phyloP scores from a whole-genome alignment of 2,888 invertebrate species.

The Drosophila kambysellisi region DNA sequence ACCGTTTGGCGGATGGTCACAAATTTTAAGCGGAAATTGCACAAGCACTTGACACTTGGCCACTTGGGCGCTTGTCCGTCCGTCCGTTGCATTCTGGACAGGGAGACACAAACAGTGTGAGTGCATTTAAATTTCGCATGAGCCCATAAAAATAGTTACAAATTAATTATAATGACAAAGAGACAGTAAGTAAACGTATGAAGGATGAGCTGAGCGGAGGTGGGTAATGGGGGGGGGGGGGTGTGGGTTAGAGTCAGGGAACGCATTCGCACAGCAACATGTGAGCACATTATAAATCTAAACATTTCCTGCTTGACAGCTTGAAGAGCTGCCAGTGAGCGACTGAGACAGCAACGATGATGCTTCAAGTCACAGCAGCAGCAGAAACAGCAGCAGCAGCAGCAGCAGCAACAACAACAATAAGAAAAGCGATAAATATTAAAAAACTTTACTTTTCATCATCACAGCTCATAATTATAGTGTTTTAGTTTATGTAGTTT shows the following conservation, averaged over 20 bases:
- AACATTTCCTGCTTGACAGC: conserved; percentile 81
- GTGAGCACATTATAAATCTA: conserved; percentile 75
- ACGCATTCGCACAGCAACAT: conserved; percentile 47
- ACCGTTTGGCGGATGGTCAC: conserved; percentile 68
- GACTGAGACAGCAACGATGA: conserved; percentile 67
- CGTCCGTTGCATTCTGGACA: conserved; percentile 36
- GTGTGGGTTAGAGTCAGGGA: conserved; percentile 23
- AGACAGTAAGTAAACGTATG: conserved; percentile 28
- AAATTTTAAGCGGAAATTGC: conserved; percentile 80
- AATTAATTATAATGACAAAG: conserved; percentile 80
- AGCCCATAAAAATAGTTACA: conserved; percentile 82
- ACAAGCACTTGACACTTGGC: conserved; percentile 75
- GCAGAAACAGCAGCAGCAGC: conserved; percentile 20
- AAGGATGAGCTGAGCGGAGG: background rate
- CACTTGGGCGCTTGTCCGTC: background rate
- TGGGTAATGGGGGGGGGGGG: background rate
- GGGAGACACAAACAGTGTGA: conserved; percentile 22
- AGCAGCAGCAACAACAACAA: conserved; percentile 34
- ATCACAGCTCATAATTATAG: conserved; percentile 73
- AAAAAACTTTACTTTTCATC: conserved; percentile 76
- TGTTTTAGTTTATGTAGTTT: conserved; percentile 77
- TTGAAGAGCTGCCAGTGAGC: conserved; percentile 72
- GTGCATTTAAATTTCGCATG: conserved; percentile 80
- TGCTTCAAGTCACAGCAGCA: conserved; percentile 63
- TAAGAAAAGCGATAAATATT: conserved; percentile 56